phyloP scores from a whole-genome alignment of 2,113 vertebrate species.

The Lycaon pictus region DNA sequence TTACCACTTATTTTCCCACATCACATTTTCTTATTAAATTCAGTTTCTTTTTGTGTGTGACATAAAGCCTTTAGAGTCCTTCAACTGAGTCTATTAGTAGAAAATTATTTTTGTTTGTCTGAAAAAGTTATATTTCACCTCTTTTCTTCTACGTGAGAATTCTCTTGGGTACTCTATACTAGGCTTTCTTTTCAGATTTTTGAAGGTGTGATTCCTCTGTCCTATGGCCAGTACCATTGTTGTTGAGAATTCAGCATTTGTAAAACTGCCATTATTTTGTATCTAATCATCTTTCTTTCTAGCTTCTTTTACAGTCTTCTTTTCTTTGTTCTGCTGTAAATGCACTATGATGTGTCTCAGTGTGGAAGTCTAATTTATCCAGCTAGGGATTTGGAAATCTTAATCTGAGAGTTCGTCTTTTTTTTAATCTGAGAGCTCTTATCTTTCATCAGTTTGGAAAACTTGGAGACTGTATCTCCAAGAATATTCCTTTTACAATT shows the following conservation, averaged over 20 bases:
- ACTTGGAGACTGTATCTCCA: not conserved
- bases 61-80: not conserved
- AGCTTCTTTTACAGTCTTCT: not conserved
- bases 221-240: not conserved
- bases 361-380: not conserved
- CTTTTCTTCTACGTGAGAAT: not conserved
- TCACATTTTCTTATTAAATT: not conserved
- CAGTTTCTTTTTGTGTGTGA: not conserved
- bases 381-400: not conserved
- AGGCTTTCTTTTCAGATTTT: not conserved
- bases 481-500: not conserved
- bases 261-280: not conserved
- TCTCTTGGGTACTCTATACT: not conserved
- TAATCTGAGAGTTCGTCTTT: not conserved
- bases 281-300: not conserved
- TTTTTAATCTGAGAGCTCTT: not conserved
- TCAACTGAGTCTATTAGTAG: not conserved
- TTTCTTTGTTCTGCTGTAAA: slow-evolving; percentile 4
- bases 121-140: not conserved
- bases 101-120: slow-evolving; percentile 11
- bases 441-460: not conserved
- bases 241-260: not conserved
- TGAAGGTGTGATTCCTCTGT: not conserved
- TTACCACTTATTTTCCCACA: not conserved
- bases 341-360: not conserved